Conservation (phyloP, 1,140 invertebrate species). For the Dendrolimus kikuchii region DNA sequence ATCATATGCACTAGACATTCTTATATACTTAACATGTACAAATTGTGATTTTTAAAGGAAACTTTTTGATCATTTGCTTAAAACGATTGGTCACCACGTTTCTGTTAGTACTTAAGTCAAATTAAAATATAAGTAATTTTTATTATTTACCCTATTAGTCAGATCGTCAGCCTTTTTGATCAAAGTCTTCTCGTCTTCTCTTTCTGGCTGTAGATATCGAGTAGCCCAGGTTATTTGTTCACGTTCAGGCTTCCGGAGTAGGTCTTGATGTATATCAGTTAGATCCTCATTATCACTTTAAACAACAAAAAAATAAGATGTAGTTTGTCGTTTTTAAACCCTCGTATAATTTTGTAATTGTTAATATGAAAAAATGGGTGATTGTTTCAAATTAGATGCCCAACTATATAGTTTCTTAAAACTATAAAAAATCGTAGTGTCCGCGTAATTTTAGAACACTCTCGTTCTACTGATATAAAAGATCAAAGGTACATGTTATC, state of each 20-base stretch:
- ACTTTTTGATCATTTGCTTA: background rate
- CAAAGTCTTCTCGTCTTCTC: constrained; percentile 65
- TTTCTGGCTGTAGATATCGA: constrained; percentile 55
- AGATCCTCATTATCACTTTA: constrained; percentile 19
- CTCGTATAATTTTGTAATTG: too few species aligned
- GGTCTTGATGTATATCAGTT: constrained; percentile 36
- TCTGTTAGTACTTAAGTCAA: too few species aligned
- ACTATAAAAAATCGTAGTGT: too few species aligned
- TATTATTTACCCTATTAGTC: constrained; percentile 52
- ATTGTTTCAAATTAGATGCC: too few species aligned
- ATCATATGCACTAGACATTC: too few species aligned
- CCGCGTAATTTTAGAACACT: too few species aligned
- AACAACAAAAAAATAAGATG: background rate
- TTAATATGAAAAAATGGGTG: too few species aligned
- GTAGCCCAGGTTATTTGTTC: constrained; percentile 58
- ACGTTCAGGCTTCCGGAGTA: constrained; percentile 43
- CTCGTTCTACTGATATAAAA: too few species aligned
- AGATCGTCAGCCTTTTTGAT: constrained; percentile 63
- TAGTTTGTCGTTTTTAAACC: too few species aligned
- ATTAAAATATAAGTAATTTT: background rate
- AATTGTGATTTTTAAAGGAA: background rate
- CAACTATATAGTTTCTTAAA: too few species aligned
- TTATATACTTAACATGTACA: too few species aligned
- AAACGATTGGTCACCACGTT: background rate
- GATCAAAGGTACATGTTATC: too few species aligned